Percentiles rank a stretch among this genome's conserved stretches.
These are phyloP conservation scores for Amyelois transitella DNA, from an alignment of 1,140 invertebrate genomes.

Conservation along the genomic window DNA sequence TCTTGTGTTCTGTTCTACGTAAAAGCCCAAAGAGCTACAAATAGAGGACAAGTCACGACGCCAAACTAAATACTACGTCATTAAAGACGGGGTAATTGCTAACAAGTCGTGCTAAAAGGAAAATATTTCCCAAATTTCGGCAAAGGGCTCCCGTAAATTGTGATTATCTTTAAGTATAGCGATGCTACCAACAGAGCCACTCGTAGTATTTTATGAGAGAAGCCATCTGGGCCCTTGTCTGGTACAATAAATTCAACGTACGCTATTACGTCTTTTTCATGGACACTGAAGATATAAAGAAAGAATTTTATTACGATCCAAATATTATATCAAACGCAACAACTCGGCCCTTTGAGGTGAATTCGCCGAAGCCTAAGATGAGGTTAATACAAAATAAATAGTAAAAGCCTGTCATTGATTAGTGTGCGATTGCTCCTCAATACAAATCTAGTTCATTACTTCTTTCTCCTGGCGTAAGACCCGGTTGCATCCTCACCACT, in stretches of 20 bases:
- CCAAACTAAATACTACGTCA: slow-evolving; percentile 29
- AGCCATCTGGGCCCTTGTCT: slow-evolving; percentile 62
- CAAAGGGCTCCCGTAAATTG: slow-evolving; percentile 48
- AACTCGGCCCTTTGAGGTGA: no score
- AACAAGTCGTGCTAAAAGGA: slow-evolving; percentile 36
- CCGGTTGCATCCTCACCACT: no score
- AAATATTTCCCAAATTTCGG: slow-evolving; percentile 45
- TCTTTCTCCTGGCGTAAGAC: no score
- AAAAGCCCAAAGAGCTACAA: no score
- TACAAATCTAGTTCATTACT: no score
- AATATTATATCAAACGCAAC: slow-evolving; percentile 21
- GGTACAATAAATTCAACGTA: slow-evolving; percentile 62
- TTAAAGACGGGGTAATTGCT: slow-evolving; percentile 49
- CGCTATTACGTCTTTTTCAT: slow-evolving; percentile 62
- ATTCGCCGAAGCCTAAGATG: no score
- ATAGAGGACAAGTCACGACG: no score
- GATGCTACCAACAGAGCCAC: slow-evolving; percentile 53
- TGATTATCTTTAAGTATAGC: slow-evolving; percentile 52
- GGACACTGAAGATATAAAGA: slow-evolving; percentile 41
- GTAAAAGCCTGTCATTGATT: no score
- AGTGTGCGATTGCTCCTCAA: no score
- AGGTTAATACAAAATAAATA: no score
- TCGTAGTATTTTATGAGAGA: slow-evolving; percentile 65
- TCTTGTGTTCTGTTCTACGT: no score
- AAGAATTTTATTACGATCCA: slow-evolving; percentile 46